A percentile compares a stretch with the other conserved stretches of the same genome.
Conservation (phyloP, 2,797 vertebrate species). For the Petrocephalus sullivani region DNA sequence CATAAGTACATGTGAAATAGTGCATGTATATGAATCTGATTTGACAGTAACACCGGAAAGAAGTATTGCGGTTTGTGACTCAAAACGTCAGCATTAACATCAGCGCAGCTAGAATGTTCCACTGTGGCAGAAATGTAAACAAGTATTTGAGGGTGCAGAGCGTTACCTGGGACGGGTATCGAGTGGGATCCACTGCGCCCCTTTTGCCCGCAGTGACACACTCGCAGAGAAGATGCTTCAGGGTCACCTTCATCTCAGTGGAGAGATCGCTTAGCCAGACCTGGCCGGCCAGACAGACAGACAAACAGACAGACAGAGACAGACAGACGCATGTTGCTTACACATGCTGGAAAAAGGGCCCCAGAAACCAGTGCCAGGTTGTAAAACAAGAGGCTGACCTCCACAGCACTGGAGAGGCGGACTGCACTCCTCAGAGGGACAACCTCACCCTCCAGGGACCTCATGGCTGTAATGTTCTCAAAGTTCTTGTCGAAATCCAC, state of each 20-base stretch:
- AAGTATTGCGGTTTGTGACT: not conserved
- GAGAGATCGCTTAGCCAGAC: constrained; percentile 83
- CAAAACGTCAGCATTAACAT: not conserved
- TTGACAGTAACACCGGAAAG: not conserved
- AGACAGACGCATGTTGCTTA: not conserved
- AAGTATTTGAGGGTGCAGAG: not conserved
- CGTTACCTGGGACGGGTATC: constrained; percentile 84
- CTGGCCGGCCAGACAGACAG: constrained; percentile 45
- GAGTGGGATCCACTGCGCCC: constrained; percentile 76
- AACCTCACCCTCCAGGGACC: constrained; percentile 85
- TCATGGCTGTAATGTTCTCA: constrained; percentile 86
- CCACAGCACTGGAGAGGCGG: constrained; percentile 80
- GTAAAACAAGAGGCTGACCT: constrained; percentile 66
- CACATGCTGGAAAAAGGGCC: not conserved
- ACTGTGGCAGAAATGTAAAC: not conserved
- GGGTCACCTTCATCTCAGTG: constrained; percentile 86
- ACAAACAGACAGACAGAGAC: not conserved
- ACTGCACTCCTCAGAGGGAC: constrained; percentile 81
- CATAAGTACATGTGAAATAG: no score
- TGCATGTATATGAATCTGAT: not conserved
- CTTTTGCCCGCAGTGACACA: constrained; percentile 74
- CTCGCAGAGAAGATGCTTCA: constrained; percentile 78
- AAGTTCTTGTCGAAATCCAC: constrained; percentile 84
- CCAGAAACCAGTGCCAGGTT: not conserved
- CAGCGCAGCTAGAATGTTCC: not conserved